These are phyloP conservation scores for Cataglyphis cursor DNA, from an alignment of 2,888 invertebrate genomes.

Conservation along the genomic window DNA sequence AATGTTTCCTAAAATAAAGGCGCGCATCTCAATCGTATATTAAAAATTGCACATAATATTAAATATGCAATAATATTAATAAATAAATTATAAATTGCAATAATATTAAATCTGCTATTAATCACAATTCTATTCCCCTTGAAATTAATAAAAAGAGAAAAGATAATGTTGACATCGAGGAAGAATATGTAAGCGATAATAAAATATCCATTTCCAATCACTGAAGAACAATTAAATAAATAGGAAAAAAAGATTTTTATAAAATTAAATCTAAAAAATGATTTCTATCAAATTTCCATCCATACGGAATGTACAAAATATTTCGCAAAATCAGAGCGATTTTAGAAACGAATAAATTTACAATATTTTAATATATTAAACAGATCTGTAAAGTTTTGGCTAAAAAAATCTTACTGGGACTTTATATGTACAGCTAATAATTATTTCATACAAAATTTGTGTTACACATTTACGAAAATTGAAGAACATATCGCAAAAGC, in stretches of 20 bases:
- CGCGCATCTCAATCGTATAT: not conserved
- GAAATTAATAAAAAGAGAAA: not conserved
- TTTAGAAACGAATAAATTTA: no score
- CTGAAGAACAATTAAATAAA: not conserved
- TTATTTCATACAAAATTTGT: not conserved
- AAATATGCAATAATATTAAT: no score
- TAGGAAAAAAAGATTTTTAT: no score
- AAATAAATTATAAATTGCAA: no score
- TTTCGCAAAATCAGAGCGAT: not conserved
- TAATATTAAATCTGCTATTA: conserved; percentile 14
- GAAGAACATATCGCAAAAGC: not conserved
- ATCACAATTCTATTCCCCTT: not conserved
- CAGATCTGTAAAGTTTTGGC: not conserved
- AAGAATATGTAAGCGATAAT: not conserved
- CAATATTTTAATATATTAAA: not conserved
- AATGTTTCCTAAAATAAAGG: not conserved
- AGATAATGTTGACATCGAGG: no score
- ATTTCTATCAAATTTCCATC: no score
- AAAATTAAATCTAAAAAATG: no score
- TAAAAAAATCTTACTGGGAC: not conserved
- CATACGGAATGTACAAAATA: not conserved
- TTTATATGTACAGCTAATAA: not conserved
- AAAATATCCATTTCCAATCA: not conserved
- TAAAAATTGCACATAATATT: not conserved
- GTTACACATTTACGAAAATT: not conserved